Evolutionary conservation across 2,888 invertebrate genomes (phyloP), one percentile per base, ranked within the genome.

Genomic region (Ornithoptera alexandrae): DNA sequence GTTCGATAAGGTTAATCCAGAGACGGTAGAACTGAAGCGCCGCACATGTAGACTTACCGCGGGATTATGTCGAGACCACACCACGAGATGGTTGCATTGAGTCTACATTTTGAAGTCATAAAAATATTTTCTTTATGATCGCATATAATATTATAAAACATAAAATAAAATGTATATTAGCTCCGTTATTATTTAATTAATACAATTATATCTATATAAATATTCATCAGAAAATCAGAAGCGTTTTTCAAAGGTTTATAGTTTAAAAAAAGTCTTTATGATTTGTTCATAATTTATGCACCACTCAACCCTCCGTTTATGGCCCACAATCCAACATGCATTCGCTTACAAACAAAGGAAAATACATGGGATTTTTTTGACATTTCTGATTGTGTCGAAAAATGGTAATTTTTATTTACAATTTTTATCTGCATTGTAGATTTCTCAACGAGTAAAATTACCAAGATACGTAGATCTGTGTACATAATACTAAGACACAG

Each of bases 381-480:
- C 70, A 70, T 70, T 60, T 64, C 74, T 75, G 72, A 71, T 72
- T 73, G 73, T 78, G 79, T 81, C 78, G 78, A 84, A 86, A 82
- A 79, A 78, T 76, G 75, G 73, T 77, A 80, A 84, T 82, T 82
- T 82, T 79, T 85, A 83, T 88, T 88, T 87, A 86, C 84, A 80
- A 82, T 81, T 85, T 85, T 88, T 90, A 90, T 90, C 89, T 86
- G 77, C 74, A 78, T 75, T 80, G 81, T 88, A 87, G 84, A 87
- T 89, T 85, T 89, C 85, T 85, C 87, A 86, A 88, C 89, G 83
- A 82, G 84, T 88, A 86, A 88, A 88, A 90, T 87, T 86, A 88
- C 86, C 80, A 78, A 89, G 89, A 88, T 87, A 88, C 83, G 84
- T 86, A 88, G 84, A 88, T 87, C 87, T 89, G 84, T 87, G 87